These are phyloP conservation scores for Sycophaga agraensis DNA, from an alignment of 1,140 invertebrate genomes.

Conservation along the genomic window DNA sequence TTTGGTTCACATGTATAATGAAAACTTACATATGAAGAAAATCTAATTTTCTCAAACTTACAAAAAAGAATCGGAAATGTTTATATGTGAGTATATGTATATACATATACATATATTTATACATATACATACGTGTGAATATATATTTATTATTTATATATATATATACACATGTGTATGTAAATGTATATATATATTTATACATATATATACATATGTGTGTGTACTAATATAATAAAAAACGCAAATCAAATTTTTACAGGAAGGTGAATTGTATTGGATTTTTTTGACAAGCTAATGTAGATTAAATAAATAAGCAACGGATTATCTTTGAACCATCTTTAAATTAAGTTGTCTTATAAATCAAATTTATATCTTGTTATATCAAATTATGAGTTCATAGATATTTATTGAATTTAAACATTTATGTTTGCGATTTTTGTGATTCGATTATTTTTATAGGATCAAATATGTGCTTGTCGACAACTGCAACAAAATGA, in stretches of 20 bases:
- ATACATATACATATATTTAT: too few species aligned
- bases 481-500: background rate
- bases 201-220: too few species aligned
- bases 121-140: too few species aligned
- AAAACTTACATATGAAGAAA: slow-evolving; percentile 23
- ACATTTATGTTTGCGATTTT: background rate
- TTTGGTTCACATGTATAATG: slow-evolving; percentile 30
- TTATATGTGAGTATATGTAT: slow-evolving; percentile 27
- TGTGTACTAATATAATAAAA: too few species aligned
- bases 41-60: slow-evolving; percentile 28
- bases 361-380: background rate
- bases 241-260: slow-evolving; percentile 30
- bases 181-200: too few species aligned
- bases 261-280: slow-evolving; percentile 10
- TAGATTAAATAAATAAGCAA: too few species aligned
- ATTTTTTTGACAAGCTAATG: too few species aligned
- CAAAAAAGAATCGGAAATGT: slow-evolving; percentile 24
- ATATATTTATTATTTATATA: too few species aligned
- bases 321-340: too few species aligned
- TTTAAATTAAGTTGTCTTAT: too few species aligned
- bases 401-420: background rate
- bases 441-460: background rate
- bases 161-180: too few species aligned
- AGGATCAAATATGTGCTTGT: background rate
- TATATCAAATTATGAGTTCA: background rate